Conservation (phyloP, 64 coral and sea anemone species). For the Acropora yongei region DNA sequence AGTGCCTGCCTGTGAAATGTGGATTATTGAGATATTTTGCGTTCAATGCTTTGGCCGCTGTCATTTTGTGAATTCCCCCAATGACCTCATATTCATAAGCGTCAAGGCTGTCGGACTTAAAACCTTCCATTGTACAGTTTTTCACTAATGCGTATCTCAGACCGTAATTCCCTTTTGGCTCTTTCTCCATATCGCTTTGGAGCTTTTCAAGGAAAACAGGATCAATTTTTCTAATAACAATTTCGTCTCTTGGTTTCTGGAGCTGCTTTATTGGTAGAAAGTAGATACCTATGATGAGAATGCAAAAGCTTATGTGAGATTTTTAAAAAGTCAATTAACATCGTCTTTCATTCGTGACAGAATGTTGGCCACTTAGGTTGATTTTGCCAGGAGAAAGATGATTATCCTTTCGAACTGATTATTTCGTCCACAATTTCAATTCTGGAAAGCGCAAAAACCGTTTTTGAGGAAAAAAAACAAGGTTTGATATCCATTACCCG, state of each 20-base stretch:
- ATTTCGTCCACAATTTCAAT: too few relatives aligned
- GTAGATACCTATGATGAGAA: neutral
- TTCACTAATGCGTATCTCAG: slow-evolving; percentile 4
- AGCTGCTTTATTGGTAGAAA: neutral
- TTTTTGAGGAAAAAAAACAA: too few relatives aligned
- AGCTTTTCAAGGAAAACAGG: neutral
- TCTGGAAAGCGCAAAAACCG: too few relatives aligned
- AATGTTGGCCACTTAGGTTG: too few relatives aligned
- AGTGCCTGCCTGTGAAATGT: slow-evolving; percentile 9
- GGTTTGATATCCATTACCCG: too few relatives aligned
- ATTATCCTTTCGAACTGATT: too few relatives aligned
- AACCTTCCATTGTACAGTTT: too few relatives aligned
- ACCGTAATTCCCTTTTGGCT: slow-evolving; percentile 31
- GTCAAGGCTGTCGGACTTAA: too few relatives aligned
- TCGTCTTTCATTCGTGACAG: neutral
- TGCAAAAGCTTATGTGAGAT: neutral
- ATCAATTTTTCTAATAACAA: neutral
- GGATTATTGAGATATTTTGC: neutral
- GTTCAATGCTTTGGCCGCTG: slow-evolving; percentile 9
- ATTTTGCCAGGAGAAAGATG: too few relatives aligned
- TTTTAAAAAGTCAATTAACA: neutral
- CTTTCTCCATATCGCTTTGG: slow-evolving; percentile 1
- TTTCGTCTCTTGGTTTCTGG: neutral
- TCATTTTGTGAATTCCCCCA: slow-evolving; percentile 24
- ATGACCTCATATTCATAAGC: neutral